These are phyloP conservation scores for Abrostola triplasia DNA, from an alignment of 2,888 invertebrate species.

Conservation along the genomic window DNA sequence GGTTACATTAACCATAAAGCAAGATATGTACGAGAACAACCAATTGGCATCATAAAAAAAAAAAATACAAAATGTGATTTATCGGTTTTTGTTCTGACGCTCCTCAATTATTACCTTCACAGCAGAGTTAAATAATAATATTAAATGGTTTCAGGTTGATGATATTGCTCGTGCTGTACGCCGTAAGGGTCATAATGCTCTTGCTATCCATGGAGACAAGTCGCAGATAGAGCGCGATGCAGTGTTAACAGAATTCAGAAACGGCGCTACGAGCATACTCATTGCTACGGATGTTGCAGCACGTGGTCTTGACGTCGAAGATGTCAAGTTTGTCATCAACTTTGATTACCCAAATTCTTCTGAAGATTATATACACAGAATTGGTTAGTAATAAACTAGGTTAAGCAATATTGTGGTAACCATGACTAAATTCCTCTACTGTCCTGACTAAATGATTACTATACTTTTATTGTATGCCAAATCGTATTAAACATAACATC, in stretches of 20 bases:
- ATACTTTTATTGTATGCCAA: no score
- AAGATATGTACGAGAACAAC: no score
- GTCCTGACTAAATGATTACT: no score
- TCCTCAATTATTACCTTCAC: not conserved
- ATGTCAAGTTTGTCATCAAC: conserved; percentile 99
- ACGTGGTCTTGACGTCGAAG: conserved; percentile 96
- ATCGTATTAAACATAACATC: no score
- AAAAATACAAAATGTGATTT: no score
- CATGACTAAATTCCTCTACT: no score
- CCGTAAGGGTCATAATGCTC: conserved; percentile 93
- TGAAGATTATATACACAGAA: conserved; percentile 99
- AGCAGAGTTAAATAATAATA: not conserved
- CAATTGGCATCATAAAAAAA: no score
- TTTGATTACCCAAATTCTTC: conserved; percentile 99
- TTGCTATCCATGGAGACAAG: conserved; percentile 98
- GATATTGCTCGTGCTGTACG: conserved; percentile 96
- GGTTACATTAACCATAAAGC: no score
- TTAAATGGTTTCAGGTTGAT: conserved; percentile 90
- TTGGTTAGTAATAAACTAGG: conserved; percentile 86
- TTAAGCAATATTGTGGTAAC: no score
- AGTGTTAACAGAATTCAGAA: conserved; percentile 95
- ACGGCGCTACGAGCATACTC: conserved; percentile 95
- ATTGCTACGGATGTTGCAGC: conserved; percentile 99
- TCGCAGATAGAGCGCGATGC: conserved; percentile 98
- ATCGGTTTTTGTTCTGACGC: no score